Evolutionary conservation across 1,140 invertebrate genomes (phyloP), one percentile per base, ranked within the genome.

Genomic region (Cydia fagiglandana): DNA sequence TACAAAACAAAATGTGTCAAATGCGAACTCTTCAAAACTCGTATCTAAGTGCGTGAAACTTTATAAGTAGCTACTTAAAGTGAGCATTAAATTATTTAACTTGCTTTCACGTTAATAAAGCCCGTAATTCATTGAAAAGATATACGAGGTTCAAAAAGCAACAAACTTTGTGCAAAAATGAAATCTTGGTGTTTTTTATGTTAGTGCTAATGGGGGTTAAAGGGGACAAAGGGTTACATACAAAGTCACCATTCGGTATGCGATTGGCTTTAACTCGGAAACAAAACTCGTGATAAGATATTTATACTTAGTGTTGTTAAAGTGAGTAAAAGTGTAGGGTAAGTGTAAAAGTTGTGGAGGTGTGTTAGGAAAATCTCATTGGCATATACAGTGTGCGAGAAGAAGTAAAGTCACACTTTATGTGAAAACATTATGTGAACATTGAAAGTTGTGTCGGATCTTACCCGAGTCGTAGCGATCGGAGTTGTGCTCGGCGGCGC

Each of bases 381-480:
- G 30, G 66, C 66, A 70, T 70, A 38, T n/a, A n/a, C 64, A 68
- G 66, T 70, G 66, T 70, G 66, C 66, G 34, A 38, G 45, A 38
- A 68, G 13, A 15, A 45, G 13, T 70, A 70, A 45, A 70, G n/a
- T 70, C 66, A 38, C 66, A 17, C 6, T 38, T 70, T 17, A 17
- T 70, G 17, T 70, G 66, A 38, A 17, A 17, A 70, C 24, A 61
- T 50, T 30, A 15, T 73, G 45, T 73, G 73, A 12, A 53, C 4
- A 73, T 74, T 79, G 10, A 30, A 76, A 76, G 64, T 75, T 45
- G 38, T 79, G 64, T 74, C 20, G 56, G 34, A 28, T 76, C 86
- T 88, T 86, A 91, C 89, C 89, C 50, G 61, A 73, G 41, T 86
- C 84, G 75, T 83, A 87, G 73, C 83, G 84, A 73, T 86, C 86